These are phyloP conservation scores for Hedya salicella DNA, from an alignment of 2,888 invertebrate species.

Conservation along the genomic window DNA sequence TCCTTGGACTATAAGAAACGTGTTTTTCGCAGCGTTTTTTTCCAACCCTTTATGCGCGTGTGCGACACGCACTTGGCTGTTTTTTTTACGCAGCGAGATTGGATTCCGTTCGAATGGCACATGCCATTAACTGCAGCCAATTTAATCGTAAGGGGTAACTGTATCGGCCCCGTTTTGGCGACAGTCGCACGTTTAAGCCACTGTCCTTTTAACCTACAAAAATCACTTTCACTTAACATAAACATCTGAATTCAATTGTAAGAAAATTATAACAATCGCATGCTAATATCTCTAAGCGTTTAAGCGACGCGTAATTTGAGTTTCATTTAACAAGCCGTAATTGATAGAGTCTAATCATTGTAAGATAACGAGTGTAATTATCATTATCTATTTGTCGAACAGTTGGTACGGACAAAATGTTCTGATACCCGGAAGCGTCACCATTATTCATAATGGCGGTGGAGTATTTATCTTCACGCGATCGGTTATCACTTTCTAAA, in stretches of 20 bases:
- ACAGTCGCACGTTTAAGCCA: slow-evolving; percentile 36
- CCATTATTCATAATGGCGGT: slow-evolving; percentile 49
- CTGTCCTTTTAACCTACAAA: slow-evolving; percentile 46
- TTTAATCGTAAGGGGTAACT: slow-evolving; percentile 43
- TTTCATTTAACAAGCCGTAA: slow-evolving; percentile 56
- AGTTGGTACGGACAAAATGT: slow-evolving; percentile 53
- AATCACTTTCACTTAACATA: slow-evolving; percentile 39
- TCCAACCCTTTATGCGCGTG: too few species aligned
- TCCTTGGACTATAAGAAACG: too few species aligned
- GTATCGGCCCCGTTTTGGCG: slow-evolving; percentile 38
- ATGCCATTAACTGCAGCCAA: slow-evolving; percentile 35
- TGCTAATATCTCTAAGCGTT: slow-evolving; percentile 28
- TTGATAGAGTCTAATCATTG: slow-evolving; percentile 53
- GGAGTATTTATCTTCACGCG: slow-evolving; percentile 60
- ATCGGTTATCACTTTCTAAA: slow-evolving; percentile 59
- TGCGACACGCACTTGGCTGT: too few species aligned
- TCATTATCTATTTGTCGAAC: slow-evolving; percentile 50
- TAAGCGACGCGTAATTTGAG: slow-evolving; percentile 51
- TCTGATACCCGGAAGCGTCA: slow-evolving; percentile 62
- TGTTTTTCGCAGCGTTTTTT: too few species aligned
- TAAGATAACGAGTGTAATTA: slow-evolving; percentile 58
- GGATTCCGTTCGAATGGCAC: slow-evolving; percentile 32
- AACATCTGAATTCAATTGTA: slow-evolving; percentile 27
- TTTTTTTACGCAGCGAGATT: slow-evolving; percentile 9
- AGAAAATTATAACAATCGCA: slow-evolving; percentile 22